phyloP scores from a whole-genome alignment of 2,113 vertebrate genomes.

The Lepus europaeus region DNA sequence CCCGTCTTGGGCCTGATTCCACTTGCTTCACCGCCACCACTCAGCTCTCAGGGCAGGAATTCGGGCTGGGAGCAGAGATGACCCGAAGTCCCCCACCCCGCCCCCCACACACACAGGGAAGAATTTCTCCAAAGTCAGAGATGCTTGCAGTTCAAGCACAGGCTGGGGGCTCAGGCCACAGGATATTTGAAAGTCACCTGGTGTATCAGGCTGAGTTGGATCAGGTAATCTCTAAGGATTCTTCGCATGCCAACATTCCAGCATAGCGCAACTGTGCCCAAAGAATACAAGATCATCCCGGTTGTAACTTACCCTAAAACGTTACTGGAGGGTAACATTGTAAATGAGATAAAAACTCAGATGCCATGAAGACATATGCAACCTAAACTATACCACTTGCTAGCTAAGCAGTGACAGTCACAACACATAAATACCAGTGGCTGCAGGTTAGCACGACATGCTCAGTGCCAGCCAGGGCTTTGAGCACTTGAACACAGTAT shows the following conservation, averaged over 20 bases:
- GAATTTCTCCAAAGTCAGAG: conserved; percentile 35
- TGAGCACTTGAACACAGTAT: background rate
- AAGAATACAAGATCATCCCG: conserved; percentile 24
- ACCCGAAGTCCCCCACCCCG: background rate
- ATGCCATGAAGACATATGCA: conserved; percentile 53
- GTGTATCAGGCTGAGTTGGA: background rate
- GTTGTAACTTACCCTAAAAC: conserved; percentile 48
- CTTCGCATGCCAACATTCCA: conserved; percentile 46
- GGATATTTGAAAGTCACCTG: conserved; percentile 56
- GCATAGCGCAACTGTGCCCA: background rate
- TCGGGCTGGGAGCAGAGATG: background rate
- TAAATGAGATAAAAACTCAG: conserved; percentile 55
- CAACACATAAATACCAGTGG: background rate
- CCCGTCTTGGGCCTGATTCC: background rate
- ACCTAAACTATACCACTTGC: conserved; percentile 17
- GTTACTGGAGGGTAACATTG: conserved; percentile 38
- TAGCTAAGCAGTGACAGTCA: conserved; percentile 31
- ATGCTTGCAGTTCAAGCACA: conserved; percentile 58
- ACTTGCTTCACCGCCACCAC: background rate
- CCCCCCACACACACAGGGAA: background rate
- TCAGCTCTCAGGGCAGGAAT: background rate
- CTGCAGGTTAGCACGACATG: background rate
- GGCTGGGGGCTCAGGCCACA: conserved; percentile 43
- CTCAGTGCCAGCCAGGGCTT: background rate
- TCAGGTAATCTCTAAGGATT: conserved; percentile 47